phyloP scores from a whole-genome alignment of 2,797 vertebrate species.

The Scleropages formosus region DNA sequence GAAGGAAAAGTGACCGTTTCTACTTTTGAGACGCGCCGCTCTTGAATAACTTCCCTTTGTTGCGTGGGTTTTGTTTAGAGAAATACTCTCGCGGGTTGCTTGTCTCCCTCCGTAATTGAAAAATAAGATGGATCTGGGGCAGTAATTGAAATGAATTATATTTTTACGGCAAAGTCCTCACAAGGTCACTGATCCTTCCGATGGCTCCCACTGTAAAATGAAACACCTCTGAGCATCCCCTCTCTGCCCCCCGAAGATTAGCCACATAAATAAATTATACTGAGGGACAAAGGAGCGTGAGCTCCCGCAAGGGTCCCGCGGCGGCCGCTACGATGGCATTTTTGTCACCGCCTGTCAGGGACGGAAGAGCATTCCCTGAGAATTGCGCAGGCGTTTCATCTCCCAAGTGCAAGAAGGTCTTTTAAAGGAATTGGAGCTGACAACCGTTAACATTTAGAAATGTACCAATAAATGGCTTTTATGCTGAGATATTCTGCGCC shows the following conservation, averaged over 20 bases:
- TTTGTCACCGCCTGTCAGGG: conserved; percentile 66
- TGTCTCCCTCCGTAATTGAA: conserved; percentile 41
- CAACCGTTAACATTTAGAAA: conserved; percentile 84
- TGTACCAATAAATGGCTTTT: conserved; percentile 72
- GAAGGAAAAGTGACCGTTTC: conserved; percentile 17
- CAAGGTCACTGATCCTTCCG: conserved; percentile 61
- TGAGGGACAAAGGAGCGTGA: conserved; percentile 57
- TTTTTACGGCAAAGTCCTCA: conserved; percentile 53
- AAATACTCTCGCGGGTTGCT: conserved; percentile 26
- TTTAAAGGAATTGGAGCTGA: conserved; percentile 80
- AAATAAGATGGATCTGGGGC: conserved; percentile 44
- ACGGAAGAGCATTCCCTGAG: conserved; percentile 49
- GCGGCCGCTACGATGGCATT: conserved; percentile 51
- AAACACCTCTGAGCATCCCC: conserved; percentile 58
- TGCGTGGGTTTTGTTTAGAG: conserved; percentile 35
- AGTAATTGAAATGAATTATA: conserved; percentile 59
- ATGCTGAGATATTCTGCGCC: conserved; percentile 66
- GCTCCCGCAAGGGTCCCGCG: conserved; percentile 45
- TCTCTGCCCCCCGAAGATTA: conserved; percentile 67
- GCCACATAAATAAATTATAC: conserved; percentile 68
- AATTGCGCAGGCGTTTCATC: conserved; percentile 56
- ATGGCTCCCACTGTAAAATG: conserved; percentile 58
- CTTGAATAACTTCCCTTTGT: conserved; percentile 32
- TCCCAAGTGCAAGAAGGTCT: conserved; percentile 62
- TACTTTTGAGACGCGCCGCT: background rate